Conservation (phyloP, 2,888 invertebrate species). For the Macaria notata region DNA sequence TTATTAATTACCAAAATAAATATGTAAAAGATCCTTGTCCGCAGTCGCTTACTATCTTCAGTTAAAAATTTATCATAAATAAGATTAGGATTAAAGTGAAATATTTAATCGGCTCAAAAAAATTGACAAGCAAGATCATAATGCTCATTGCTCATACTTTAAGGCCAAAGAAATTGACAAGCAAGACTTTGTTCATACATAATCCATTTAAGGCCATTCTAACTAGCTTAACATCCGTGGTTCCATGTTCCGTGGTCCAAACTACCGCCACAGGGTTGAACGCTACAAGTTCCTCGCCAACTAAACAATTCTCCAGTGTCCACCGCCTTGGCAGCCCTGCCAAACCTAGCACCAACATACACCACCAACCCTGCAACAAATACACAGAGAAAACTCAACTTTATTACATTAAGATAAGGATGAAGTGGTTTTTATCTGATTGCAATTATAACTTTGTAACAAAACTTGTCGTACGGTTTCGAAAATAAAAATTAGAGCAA, state of each 20-base stretch:
- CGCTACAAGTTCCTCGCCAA: conserved; percentile 48
- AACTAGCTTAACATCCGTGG: too few relatives aligned
- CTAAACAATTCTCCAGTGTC: conserved; percentile 73
- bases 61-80: too few relatives aligned
- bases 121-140: too few relatives aligned
- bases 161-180: too few relatives aligned
- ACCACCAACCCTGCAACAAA: conserved; percentile 7
- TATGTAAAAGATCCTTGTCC: too few relatives aligned
- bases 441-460: conserved; percentile 28
- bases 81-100: too few relatives aligned
- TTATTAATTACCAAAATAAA: too few relatives aligned
- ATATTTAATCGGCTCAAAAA: too few relatives aligned
- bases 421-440: not conserved
- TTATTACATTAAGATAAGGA: conserved; percentile 5
- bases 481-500: not conserved
- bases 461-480: not conserved
- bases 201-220: too few relatives aligned
- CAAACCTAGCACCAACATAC: conserved; percentile 54
- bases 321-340: conserved; percentile 60
- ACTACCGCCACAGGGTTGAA: conserved; percentile 37
- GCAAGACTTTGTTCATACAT: too few relatives aligned
- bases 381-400: conserved; percentile 1
- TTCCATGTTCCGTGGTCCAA: conserved; percentile 8
- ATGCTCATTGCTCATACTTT: too few relatives aligned
- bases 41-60: too few relatives aligned